These are phyloP conservation scores for Aramus guarauna DNA, from an alignment of 2,113 vertebrate species.

Conservation along the genomic window DNA sequence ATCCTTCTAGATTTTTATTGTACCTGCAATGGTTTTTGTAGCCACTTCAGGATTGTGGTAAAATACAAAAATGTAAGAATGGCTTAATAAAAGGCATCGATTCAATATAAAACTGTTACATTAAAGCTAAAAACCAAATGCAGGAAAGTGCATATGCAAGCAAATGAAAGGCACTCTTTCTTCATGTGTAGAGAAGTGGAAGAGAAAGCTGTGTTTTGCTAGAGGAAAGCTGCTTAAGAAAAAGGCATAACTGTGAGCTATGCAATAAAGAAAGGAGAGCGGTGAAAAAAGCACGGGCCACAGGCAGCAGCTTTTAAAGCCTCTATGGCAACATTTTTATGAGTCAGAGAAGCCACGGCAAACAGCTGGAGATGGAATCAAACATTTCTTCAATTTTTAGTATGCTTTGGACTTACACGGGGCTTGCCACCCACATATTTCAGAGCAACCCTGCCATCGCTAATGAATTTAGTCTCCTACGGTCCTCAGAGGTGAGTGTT, in stretches of 20 bases:
- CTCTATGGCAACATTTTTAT: neutral
- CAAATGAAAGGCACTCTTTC: neutral
- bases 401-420: neutral
- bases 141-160: neutral
- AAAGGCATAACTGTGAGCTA: neutral
- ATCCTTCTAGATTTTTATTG: neutral
- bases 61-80: neutral
- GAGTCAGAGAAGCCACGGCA: neutral
- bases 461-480: neutral
- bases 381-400: neutral
- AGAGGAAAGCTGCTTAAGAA: neutral
- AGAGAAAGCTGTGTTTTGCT: neutral
- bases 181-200: neutral
- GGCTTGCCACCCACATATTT: neutral
- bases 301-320: neutral
- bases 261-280: neutral
- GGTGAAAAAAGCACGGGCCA: neutral
- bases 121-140: neutral
- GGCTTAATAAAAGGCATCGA: neutral
- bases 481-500: neutral
- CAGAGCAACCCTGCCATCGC: neutral
- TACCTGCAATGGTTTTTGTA: neutral
- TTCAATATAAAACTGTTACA: neutral
- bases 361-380: neutral
- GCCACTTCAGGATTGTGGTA: neutral